Evolutionary conservation across 2,888 invertebrate species (phyloP), one percentile per base, ranked within the genome.

Genomic region (Eristalis intricaria): DNA sequence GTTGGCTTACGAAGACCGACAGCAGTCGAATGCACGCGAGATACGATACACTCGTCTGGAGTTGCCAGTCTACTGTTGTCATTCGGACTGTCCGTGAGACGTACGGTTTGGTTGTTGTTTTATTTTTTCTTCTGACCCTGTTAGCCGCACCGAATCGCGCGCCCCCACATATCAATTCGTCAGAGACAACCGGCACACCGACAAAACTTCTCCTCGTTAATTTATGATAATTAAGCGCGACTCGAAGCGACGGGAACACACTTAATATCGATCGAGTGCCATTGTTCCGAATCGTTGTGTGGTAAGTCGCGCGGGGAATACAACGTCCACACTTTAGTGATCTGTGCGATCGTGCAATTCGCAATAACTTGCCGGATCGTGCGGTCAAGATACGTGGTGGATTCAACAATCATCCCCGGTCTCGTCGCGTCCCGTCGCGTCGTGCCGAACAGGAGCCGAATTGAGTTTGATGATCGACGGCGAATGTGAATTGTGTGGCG

Each of bases 211-310:
- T 82, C 58, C 75, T 82, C 58, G 78, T 86, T 86, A 86, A 82
- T 79, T 77, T 73, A 81, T 81, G 85, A 73, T 85, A 85, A 85
- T 77, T 85, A 69, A 81, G 80, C 60, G 81, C 56, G 40, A 71
- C 70, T 75, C 38, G 60, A 84, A 40, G 19, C 29, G 29, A 56
- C 43, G 56, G 32, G 26, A 23, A 50, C 35, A 73, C 15, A 50
- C 38, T 32, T 29, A 77, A 56, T 38, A 66, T 40, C 76, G 64
- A 60, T 70, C 65, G 60, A 66, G 40, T 71, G 35, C 61, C 38
- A 70, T 75, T 74, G 69, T 65, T 70, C 50, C 60, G 63, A 61
- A 19, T 19, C 50, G 50, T 63, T 77, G 60, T 50, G 26, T 68
- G 15, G 35, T 50, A 63, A 69, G 63, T 29, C 69, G 63, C 38